Percentiles rank a stretch among this genome's conserved stretches.
Evolutionary conservation across 1,140 invertebrate species (phyloP).

Genomic region (Drosophila ficusphila): DNA sequence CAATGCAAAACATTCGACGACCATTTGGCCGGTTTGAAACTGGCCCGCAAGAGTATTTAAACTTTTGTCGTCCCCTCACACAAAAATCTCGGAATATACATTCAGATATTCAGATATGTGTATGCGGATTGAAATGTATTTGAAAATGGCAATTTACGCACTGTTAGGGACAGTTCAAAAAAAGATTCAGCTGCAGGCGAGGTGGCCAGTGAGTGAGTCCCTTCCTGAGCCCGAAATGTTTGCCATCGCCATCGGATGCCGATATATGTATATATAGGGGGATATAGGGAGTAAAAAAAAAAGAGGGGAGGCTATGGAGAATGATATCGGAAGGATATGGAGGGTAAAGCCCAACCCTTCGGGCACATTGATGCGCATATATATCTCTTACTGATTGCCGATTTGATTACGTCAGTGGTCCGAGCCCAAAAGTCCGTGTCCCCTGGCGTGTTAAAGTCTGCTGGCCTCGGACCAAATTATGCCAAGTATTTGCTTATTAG

Average conservation of each 20-base stretch:
- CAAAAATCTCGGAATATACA: constrained; percentile 32
- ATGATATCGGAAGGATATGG: background rate
- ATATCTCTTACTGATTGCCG: constrained; percentile 74
- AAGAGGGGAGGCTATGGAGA: background rate
- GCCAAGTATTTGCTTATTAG: constrained; percentile 81
- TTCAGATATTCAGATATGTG: constrained; percentile 12
- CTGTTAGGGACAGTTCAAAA: constrained; percentile 67
- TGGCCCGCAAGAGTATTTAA: constrained; percentile 32
- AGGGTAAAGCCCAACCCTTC: constrained; percentile 41
- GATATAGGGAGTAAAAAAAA: background rate
- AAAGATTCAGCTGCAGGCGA: constrained; percentile 67
- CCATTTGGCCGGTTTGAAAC: constrained; percentile 16
- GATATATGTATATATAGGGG: background rate
- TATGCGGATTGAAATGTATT: constrained; percentile 71
- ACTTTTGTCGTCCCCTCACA: constrained; percentile 29
- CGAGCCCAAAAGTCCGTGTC: constrained; percentile 34
- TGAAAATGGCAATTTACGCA: constrained; percentile 81
- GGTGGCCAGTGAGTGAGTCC: constrained; percentile 34
- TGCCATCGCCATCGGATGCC: constrained; percentile 6
- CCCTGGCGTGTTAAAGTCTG: constrained; percentile 60
- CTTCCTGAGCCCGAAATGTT: constrained; percentile 35
- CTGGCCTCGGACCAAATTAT: constrained; percentile 60
- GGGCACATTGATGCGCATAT: constrained; percentile 67
- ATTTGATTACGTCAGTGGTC: constrained; percentile 79
- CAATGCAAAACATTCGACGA: constrained; percentile 16